These are phyloP conservation scores for Melopsittacus undulatus DNA, from an alignment of 2,797 vertebrate species.

Conservation along the genomic window DNA sequence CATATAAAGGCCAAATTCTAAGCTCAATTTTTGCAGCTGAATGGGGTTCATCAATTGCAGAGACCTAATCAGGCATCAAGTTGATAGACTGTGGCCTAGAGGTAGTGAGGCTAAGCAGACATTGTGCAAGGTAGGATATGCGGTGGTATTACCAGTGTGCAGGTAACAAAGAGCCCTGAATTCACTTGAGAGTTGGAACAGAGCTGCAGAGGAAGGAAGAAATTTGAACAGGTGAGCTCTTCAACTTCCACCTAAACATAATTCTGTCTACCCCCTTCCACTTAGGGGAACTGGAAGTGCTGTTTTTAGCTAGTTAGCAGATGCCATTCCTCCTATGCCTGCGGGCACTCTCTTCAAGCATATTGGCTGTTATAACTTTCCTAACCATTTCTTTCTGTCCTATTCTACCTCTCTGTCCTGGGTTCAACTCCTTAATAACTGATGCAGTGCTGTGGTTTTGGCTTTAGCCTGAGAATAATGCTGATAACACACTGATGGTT, in stretches of 20 bases:
- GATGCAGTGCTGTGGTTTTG: not conserved
- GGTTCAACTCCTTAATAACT: not conserved
- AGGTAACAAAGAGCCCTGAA: not conserved
- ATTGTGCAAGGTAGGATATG: not conserved
- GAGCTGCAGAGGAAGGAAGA: not conserved
- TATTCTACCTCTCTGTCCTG: not conserved
- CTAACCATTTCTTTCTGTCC: not conserved
- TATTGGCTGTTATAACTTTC: not conserved
- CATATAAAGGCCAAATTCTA: not conserved
- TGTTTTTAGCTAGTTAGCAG: not conserved
- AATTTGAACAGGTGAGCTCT: not conserved
- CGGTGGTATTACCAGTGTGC: not conserved
- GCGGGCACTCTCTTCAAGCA: not conserved
- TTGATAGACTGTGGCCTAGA: not conserved
- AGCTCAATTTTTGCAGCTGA: not conserved
- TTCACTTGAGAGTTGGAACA: not conserved
- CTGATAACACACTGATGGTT: not conserved
- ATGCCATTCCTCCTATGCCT: not conserved
- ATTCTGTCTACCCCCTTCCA: not conserved
- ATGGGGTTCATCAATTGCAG: not conserved
- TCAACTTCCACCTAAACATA: accelerated
- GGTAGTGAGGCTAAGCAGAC: not conserved
- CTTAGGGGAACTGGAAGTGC: not conserved
- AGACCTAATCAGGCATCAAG: not conserved
- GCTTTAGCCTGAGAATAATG: not conserved